Conservation (phyloP, 2,113 vertebrate species). For the Oophaga pumilio region DNA sequence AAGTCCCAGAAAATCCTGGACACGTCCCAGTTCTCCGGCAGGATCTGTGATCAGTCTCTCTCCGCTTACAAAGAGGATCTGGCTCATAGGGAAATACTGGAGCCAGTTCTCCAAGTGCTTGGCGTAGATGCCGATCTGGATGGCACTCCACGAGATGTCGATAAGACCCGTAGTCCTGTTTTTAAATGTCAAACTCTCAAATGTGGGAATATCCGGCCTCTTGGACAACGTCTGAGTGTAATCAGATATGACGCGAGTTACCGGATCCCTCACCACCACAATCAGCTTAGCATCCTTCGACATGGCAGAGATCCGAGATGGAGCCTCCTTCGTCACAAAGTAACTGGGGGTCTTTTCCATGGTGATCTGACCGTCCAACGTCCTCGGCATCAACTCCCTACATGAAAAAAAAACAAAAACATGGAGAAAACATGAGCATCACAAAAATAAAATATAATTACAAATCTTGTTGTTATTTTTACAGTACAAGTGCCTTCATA, state of each 20-base stretch:
- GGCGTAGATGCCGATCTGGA: conserved; percentile 96
- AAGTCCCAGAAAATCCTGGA: conserved; percentile 96
- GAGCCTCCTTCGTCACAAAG: conserved; percentile 88
- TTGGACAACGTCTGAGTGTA: conserved; percentile 94
- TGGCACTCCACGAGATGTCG: conserved; percentile 94
- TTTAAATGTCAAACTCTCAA: conserved; percentile 91
- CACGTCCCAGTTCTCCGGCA: conserved; percentile 89
- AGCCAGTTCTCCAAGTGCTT: conserved; percentile 97
- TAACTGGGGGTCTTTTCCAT: conserved; percentile 98
- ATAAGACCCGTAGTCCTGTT: conserved; percentile 92
- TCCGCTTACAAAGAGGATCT: conserved; percentile 94
- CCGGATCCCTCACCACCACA: conserved; percentile 92
- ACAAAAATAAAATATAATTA: neutral
- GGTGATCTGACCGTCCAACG: conserved; percentile 95
- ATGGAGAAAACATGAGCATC: neutral
- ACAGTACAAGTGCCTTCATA: neutral
- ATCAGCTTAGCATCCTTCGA: conserved; percentile 87
- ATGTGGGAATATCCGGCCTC: conserved; percentile 89
- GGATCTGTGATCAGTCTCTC: conserved; percentile 91
- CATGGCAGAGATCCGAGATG: conserved; percentile 88
- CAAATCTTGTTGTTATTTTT: neutral
- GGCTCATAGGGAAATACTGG: conserved; percentile 84
- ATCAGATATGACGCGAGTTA: conserved; percentile 90
- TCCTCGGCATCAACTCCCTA: conserved; percentile 90
- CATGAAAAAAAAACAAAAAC: conserved; percentile 24